Base-by-base conservation (phyloP, 2,888 invertebrate genomes). In the Melipona bicolor region DNA sequence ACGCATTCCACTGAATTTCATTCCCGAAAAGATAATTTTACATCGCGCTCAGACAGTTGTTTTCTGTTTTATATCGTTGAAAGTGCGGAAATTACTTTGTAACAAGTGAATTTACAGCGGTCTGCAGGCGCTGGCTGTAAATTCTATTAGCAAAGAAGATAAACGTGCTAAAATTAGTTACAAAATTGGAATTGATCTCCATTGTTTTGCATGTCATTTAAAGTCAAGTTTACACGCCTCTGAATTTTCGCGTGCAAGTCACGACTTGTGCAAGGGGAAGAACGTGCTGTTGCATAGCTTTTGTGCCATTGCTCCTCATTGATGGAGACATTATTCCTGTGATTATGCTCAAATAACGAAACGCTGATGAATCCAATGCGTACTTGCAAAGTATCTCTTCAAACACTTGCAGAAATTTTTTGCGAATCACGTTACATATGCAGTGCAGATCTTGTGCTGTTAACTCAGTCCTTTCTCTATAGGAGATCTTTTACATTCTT, bases 271-370 rank as follows among this genome's bases (percentile, higher is more conserved):
- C 65, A 6, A n/a, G 21, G 3, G 1, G 65, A 21, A 36, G 65
- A 65, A 43, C 65, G 65, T 65, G 68, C 68, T 43, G 56, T 50
- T 54, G 76, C 76, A 76, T 68, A 9, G 49, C 49, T 43, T 43
- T 43, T 11, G 15, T 11, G 49, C 27, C n/a, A 17, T 49, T 32
- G 11, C 13, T 6, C n/a, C 11, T 49, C 32, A 1, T 5, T 17
- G 24, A 19, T 32, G 4, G 11, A 19, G 11, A 62, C 19, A 3
- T 61, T 27, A 27, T 24, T 61, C 6, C 15, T 3, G 1, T 17
- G 17, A 4, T 21, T 27, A 32, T 32, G 9, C 36, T 21, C 19
- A 11, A 19, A 4, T 11, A 11, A 19, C 0, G 11, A 17, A 62
- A 32, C 62, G 4, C 3, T 11, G 6, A 9, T 9, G 4, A 13